These are phyloP conservation scores for Psittacula echo DNA, from an alignment of 2,797 vertebrate genomes.

Conservation along the genomic window DNA sequence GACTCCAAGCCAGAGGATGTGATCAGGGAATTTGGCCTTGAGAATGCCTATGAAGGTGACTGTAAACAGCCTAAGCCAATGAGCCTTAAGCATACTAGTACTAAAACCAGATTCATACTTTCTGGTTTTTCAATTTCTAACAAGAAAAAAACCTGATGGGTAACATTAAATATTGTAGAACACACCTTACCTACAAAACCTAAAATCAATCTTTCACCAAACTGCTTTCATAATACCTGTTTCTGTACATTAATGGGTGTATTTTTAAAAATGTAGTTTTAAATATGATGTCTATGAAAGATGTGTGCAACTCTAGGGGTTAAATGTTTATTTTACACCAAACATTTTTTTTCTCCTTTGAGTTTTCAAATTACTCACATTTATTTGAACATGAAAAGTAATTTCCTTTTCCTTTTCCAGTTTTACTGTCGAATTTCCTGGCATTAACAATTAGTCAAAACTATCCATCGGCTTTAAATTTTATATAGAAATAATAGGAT, in stretches of 20 bases:
- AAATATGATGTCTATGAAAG: background rate
- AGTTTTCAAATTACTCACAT: background rate
- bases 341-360: background rate
- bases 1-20: background rate
- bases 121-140: background rate
- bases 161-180: background rate
- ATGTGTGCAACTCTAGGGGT: rapidly evolving
- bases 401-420: background rate
- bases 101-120: background rate
- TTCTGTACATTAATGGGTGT: background rate
- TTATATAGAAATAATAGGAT: background rate
- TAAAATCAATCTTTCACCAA: background rate
- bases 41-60: background rate
- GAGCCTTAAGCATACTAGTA: background rate
- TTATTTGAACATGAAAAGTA: background rate
- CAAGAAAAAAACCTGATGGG: background rate
- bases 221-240: background rate
- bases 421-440: background rate
- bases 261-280: background rate
- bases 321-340: background rate
- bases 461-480: background rate
- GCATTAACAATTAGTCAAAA: background rate
- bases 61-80: background rate
- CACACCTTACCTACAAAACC: background rate
- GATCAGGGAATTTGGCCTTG: background rate